Base-by-base conservation (phyloP, 2,888 invertebrate species). In the Seladonia tumulorum region DNA sequence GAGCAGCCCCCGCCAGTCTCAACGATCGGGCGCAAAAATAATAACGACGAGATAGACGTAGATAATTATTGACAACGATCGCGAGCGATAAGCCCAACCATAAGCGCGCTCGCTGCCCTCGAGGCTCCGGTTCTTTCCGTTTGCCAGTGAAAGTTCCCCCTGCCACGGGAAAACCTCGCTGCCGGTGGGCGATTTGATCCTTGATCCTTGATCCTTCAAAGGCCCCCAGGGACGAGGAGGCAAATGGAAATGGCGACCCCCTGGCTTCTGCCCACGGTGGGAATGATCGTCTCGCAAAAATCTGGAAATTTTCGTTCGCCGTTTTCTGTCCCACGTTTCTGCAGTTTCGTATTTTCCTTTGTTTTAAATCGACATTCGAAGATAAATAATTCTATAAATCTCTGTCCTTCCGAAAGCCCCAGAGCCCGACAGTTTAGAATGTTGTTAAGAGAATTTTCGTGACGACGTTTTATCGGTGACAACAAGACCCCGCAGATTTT, bases 51-150 rank as follows among this genome's bases (percentile, higher is more conserved):
- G 35, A 35, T 22, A 68, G 68, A 68, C 39, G 35, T 68, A 68
- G 39, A 68, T 68, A 68, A 68, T 42, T 68, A 68, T 68, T 68
- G 39, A 42, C 68, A 68, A 68, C 68, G 68, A 68, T 68, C 22
- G 39, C 39, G 68, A 22, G 8, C 68, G 68, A 68, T 68, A 42
- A 68, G 8, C 18, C 5, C 1, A 22, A 22, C 35, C 29, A 66
- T 35, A 35, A 35, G 22, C 66, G 10, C 35, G 29, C 10, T 18
- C 4, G 66, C 8, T 7, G 16, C 35, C 35, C 25, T 16, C 25
- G 35, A 8, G 18, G 18, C 29, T 3, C 66, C 18, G 66, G 66
- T 66, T 66, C 68, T 68, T 39, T 68, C 39, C 68, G 68, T 29
- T 63, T 29, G 60, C 29, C 16, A 16, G 68, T 42, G 68, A 42